Conservation (phyloP, 1,140 invertebrate genomes). For the Magallana ariakensis region DNA sequence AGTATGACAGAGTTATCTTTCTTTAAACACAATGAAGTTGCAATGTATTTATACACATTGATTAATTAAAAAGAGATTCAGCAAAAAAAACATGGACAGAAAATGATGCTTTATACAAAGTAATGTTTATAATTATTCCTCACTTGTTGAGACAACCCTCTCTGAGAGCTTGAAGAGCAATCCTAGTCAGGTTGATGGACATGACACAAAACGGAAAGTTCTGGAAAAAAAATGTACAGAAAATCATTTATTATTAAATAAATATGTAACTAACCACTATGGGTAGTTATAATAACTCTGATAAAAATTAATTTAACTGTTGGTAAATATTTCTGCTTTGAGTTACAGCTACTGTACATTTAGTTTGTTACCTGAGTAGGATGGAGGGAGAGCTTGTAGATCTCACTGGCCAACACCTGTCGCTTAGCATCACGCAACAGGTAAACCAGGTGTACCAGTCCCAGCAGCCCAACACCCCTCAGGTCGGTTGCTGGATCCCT, state of each 20-base stretch:
- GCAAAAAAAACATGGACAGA: no score
- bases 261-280: no score
- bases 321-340: no score
- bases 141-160: constrained; percentile 82
- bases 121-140: constrained; percentile 44
- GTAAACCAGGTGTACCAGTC: constrained; percentile 81
- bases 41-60: no score
- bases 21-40: no score
- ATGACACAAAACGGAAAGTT: constrained; percentile 83
- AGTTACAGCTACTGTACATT: no score
- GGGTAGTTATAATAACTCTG: no score
- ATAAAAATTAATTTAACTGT: no score
- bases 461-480: constrained; percentile 82
- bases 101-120: no score
- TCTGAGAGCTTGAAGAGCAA: constrained; percentile 81
- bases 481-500: constrained; percentile 83
- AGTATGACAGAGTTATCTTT: no score
- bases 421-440: constrained; percentile 78
- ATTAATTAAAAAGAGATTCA: no score
- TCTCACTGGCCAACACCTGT: constrained; percentile 78
- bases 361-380: constrained; percentile 76
- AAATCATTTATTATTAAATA: no score
- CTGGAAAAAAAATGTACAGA: constrained; percentile 64
- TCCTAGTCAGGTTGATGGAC: constrained; percentile 83
- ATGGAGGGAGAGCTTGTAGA: constrained; percentile 82